Evolutionary conservation across 2,888 invertebrate genomes (phyloP).

Genomic region (Eucera pruinosa): DNA sequence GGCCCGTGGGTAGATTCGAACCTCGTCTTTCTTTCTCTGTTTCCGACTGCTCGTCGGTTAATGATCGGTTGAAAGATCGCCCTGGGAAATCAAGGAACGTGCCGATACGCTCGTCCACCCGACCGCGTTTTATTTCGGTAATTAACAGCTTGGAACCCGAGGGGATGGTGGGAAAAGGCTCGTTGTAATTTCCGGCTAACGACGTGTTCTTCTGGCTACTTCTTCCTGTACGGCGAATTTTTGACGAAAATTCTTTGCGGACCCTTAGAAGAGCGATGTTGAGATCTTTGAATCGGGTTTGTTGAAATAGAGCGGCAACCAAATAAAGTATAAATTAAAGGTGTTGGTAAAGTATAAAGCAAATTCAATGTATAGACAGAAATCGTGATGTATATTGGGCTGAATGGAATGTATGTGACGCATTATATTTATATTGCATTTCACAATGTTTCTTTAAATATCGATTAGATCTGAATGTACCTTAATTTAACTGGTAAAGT

Average conservation of each 20-base stretch:
- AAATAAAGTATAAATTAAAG: too few relatives aligned
- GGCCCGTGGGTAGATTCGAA: not conserved
- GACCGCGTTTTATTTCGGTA: conserved; percentile 59
- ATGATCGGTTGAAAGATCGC: conserved; percentile 66
- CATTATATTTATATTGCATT: too few relatives aligned
- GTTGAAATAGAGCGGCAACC: too few relatives aligned
- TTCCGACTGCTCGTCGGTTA: conserved; percentile 49
- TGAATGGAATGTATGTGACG: too few relatives aligned
- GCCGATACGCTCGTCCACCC: conserved; percentile 29
- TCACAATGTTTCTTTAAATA: too few relatives aligned
- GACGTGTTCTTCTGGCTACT: conserved; percentile 20
- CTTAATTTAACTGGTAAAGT: too few relatives aligned
- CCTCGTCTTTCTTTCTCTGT: conserved; percentile 13
- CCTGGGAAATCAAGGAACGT: conserved; percentile 66
- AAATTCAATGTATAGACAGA: too few relatives aligned
- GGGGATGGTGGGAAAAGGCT: conserved; percentile 24
- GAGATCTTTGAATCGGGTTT: too few relatives aligned
- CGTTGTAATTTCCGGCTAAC: conserved; percentile 63
- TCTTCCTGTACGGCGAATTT: not conserved
- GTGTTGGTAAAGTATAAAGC: too few relatives aligned
- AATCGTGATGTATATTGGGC: too few relatives aligned
- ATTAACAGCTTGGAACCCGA: conserved; percentile 46
- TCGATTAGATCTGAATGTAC: too few relatives aligned
- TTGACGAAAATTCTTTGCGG: not conserved
- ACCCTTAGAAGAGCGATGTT: too few relatives aligned